phyloP scores from a whole-genome alignment of 2,888 invertebrate genomes.

The Mythimna albipuncta region DNA sequence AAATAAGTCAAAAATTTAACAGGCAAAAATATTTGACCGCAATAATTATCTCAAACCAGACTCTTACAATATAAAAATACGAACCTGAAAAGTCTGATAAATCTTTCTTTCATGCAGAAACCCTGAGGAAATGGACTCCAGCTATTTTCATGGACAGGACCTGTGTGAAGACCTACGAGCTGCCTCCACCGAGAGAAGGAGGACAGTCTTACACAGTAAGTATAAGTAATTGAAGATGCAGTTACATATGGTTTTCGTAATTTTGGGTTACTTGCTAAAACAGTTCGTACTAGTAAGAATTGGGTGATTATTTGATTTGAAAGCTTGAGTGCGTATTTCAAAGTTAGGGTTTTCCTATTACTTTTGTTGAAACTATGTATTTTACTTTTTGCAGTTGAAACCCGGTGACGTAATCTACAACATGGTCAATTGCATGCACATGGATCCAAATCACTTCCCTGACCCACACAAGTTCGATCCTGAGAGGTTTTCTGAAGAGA shows the following conservation, averaged over 20 bases:
- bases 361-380: not conserved
- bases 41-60: too few species aligned
- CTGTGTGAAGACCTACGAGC: constrained; percentile 85
- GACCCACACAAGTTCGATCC: constrained; percentile 82
- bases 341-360: not conserved
- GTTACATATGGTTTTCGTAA: too few species aligned
- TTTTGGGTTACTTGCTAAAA: too few species aligned
- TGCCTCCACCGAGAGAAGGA: constrained; percentile 81
- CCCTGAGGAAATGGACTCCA: constrained; percentile 87
- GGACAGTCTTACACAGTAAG: constrained; percentile 77
- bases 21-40: too few species aligned
- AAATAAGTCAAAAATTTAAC: not conserved
- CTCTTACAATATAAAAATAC: not conserved
- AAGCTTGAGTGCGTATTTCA: too few species aligned
- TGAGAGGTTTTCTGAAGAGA: constrained; percentile 85
- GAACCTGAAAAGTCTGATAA: not conserved
- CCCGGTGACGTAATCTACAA: constrained; percentile 57
- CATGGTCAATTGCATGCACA: constrained; percentile 57
- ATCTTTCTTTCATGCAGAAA: constrained; percentile 73
- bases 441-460: constrained; percentile 73
- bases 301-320: too few species aligned
- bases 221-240: not conserved
- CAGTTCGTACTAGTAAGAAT: too few species aligned
- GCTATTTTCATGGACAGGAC: constrained; percentile 85
- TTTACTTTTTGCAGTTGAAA: constrained; percentile 48